A percentile compares a stretch with the other conserved stretches of the same genome.
Evolutionary conservation across 2,888 invertebrate species (phyloP).

Genomic region (Tetranychus truncatus): DNA sequence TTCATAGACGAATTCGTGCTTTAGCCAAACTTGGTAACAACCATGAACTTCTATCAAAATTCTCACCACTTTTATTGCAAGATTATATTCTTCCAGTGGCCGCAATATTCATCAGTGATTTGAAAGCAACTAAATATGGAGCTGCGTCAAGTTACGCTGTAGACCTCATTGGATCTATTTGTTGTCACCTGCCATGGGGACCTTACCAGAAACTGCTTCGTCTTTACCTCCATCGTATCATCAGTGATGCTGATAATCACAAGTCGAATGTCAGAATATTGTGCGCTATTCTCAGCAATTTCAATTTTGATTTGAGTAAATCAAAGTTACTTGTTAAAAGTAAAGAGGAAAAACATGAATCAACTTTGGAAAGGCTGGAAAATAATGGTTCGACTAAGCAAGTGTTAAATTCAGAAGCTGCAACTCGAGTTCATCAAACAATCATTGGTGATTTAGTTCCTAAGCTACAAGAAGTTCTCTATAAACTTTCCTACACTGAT

Average conservation of each 20-base stretch:
- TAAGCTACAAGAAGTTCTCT: conserved; percentile 2
- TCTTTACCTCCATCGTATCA: conserved; percentile 56
- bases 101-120: conserved; percentile 56
- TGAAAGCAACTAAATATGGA: conserved; percentile 55
- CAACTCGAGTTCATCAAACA: neutral
- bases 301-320: conserved; percentile 35
- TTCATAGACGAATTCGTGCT: conserved; percentile 65
- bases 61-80: conserved; percentile 44
- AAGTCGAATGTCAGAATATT: conserved; percentile 49
- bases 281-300: conserved; percentile 20
- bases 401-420: conserved; percentile 6
- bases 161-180: conserved; percentile 54
- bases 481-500: conserved; percentile 15
- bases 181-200: conserved; percentile 65
- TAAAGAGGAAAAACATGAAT: neutral
- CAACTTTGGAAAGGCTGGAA: neutral
- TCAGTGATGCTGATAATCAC: conserved; percentile 46
- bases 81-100: conserved; percentile 70
- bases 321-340: neutral
- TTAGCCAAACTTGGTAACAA: conserved; percentile 42
- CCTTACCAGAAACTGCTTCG: conserved; percentile 65
- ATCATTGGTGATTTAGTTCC: conserved; percentile 3
- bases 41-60: conserved; percentile 17
- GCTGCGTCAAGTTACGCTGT: conserved; percentile 65
- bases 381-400: neutral